Evolutionary conservation across 2,888 invertebrate species (phyloP).

Genomic region (Leucophenga maculata): DNA sequence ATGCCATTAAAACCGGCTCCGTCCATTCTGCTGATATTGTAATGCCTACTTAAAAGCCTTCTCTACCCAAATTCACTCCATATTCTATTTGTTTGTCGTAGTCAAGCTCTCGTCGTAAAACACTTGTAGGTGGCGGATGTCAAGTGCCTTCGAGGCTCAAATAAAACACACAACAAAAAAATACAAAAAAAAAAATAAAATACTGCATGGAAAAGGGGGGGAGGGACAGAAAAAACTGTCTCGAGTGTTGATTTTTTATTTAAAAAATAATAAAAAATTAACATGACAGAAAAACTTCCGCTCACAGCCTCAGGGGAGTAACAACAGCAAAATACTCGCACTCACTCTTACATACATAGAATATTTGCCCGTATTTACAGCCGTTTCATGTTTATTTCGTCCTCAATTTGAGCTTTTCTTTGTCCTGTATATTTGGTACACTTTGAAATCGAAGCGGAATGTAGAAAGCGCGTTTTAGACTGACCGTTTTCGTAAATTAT

Average conservation of each 20-base stretch:
- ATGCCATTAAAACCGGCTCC: too few relatives aligned
- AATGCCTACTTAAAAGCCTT: too few relatives aligned
- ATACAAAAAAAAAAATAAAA: constrained; percentile 2
- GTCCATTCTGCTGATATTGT: too few relatives aligned
- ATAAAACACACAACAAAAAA: constrained; percentile 25
- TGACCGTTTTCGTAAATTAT: neutral
- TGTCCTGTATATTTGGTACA: neutral
- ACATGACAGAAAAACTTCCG: constrained; percentile 55
- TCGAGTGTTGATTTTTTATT: constrained; percentile 65
- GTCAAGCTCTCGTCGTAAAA: too few relatives aligned
- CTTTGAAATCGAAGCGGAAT: too few relatives aligned
- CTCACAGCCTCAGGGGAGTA: constrained; percentile 27
- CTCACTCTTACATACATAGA: too few relatives aligned
- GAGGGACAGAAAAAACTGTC: constrained; percentile 35
- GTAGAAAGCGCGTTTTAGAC: neutral
- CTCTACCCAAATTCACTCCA: too few relatives aligned
- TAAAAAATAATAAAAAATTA: constrained; percentile 65
- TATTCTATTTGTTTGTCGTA: too few relatives aligned
- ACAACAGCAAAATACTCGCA: neutral
- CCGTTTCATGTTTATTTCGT: neutral
- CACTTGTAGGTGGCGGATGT: too few relatives aligned
- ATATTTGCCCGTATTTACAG: neutral
- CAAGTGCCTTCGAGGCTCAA: neutral
- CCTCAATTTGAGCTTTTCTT: neutral
- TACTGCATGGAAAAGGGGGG: constrained; percentile 14